Conservation (phyloP, 2,888 invertebrate species). For the Phyllotreta cruciferae region DNA sequence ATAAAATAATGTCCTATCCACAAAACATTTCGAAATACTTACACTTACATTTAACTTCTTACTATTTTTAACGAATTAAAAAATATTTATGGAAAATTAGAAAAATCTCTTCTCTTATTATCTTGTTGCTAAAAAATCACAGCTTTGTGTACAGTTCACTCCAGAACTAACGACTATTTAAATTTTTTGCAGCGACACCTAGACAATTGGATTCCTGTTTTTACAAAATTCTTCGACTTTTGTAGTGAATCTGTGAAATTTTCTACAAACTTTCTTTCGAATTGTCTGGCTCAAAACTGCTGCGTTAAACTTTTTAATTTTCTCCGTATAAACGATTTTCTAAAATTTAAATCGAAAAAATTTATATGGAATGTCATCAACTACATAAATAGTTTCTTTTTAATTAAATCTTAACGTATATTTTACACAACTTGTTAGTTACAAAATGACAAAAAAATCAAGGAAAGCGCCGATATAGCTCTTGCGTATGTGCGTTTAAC, state of each 20-base stretch:
- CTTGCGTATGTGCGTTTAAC: not conserved
- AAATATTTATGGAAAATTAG: conserved; percentile 42
- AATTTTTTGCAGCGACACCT: conserved; percentile 20
- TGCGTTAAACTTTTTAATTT: conserved; percentile 27
- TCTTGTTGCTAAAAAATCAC: conserved; percentile 51
- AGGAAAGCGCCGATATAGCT: not conserved
- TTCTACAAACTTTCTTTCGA: conserved; percentile 3
- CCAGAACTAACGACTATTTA: conserved; percentile 42
- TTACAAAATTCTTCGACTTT: not conserved
- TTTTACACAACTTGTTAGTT: conserved; percentile 8
- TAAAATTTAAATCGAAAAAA: conserved; percentile 39
- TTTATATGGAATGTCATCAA: conserved; percentile 38
- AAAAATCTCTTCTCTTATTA: conserved; percentile 42
- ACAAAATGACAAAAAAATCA: not conserved
- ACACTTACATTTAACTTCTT: conserved; percentile 28
- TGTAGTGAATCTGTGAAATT: not conserved
- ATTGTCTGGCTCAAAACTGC: conserved; percentile 28
- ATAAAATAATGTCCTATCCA: conserved; percentile 32
- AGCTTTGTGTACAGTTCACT: conserved; percentile 54
- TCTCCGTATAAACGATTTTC: conserved; percentile 40
- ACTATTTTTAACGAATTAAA: conserved; percentile 35
- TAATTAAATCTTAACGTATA: conserved; percentile 30
- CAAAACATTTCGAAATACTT: conserved; percentile 34
- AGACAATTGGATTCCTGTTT: conserved; percentile 1
- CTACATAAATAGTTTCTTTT: conserved; percentile 36